These are phyloP conservation scores for Toxostoma redivivum DNA, from an alignment of 2,113 vertebrate species.

Conservation along the genomic window DNA sequence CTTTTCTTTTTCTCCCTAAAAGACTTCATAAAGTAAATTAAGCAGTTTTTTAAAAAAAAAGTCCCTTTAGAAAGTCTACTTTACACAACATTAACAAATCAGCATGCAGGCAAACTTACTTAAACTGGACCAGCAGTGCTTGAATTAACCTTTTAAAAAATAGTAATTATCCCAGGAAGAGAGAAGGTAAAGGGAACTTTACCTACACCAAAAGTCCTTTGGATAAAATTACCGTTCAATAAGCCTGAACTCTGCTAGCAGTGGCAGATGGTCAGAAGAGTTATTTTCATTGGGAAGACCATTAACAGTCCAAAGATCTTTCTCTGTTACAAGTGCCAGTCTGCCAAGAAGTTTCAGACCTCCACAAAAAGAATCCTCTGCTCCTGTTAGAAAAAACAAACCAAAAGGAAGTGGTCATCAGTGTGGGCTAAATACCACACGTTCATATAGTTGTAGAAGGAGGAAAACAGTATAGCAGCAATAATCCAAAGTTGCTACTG, in stretches of 20 bases:
- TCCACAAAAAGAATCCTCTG: constrained; percentile 59
- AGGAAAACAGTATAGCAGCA: neutral
- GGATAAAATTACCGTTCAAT: constrained; percentile 64
- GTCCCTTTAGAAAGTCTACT: constrained; percentile 34
- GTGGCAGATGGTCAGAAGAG: constrained; percentile 93
- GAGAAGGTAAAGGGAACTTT: neutral
- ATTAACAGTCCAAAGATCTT: constrained; percentile 83
- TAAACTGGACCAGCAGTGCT: constrained; percentile 31
- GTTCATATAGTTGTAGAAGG: neutral
- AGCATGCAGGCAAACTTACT: constrained; percentile 29
- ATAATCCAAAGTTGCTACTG: neutral
- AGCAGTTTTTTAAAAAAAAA: neutral
- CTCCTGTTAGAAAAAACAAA: constrained; percentile 40
- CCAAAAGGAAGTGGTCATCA: neutral
- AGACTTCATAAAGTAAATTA: neutral
- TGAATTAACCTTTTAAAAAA: constrained; percentile 13
- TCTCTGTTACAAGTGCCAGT: constrained; percentile 83
- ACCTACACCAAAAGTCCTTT: neutral
- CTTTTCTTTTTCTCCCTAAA: constrained; percentile 12
- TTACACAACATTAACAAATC: constrained; percentile 21
- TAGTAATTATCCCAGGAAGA: neutral
- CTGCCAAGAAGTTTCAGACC: constrained; percentile 86
- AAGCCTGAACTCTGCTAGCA: constrained; percentile 86
- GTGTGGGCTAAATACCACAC: neutral
- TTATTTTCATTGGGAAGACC: constrained; percentile 86